phyloP scores from a whole-genome alignment of 2,888 invertebrate species.

The Tolmerus cingulatus region DNA sequence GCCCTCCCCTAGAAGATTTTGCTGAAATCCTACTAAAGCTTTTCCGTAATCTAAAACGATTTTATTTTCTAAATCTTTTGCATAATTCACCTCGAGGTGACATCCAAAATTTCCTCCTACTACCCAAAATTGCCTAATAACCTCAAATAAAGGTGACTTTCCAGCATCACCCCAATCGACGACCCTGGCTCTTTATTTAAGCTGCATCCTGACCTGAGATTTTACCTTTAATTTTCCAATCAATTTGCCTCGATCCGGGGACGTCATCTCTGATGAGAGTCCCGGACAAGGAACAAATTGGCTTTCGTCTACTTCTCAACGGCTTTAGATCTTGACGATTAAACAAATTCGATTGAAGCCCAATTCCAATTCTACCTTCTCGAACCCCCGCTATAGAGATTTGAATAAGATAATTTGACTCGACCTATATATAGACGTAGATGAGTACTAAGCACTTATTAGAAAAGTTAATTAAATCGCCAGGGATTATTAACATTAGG shows the following conservation, averaged over 20 bases:
- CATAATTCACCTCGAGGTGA: neutral
- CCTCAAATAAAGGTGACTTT: neutral
- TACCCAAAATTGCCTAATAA: neutral
- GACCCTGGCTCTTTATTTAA: neutral
- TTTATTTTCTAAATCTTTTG: neutral
- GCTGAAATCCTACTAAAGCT: neutral
- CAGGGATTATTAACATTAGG: neutral
- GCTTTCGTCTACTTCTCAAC: neutral
- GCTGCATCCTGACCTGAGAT: neutral
- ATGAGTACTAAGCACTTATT: neutral
- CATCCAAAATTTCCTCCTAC: neutral
- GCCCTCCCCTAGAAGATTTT: neutral
- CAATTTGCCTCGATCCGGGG: slow-evolving; percentile 44
- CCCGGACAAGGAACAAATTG: neutral
- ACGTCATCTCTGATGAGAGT: slow-evolving; percentile 1
- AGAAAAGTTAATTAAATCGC: neutral
- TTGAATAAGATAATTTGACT: neutral
- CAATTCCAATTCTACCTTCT: neutral
- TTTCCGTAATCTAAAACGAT: neutral
- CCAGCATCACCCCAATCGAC: neutral
- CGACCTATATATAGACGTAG: neutral
- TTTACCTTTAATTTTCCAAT: slow-evolving; percentile 45
- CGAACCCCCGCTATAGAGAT: too few species aligned
- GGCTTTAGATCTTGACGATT: neutral
- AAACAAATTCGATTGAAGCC: neutral